Evolutionary conservation across 2,797 vertebrate genomes (phyloP).

Genomic region (Lagocephalus sceleratus): DNA sequence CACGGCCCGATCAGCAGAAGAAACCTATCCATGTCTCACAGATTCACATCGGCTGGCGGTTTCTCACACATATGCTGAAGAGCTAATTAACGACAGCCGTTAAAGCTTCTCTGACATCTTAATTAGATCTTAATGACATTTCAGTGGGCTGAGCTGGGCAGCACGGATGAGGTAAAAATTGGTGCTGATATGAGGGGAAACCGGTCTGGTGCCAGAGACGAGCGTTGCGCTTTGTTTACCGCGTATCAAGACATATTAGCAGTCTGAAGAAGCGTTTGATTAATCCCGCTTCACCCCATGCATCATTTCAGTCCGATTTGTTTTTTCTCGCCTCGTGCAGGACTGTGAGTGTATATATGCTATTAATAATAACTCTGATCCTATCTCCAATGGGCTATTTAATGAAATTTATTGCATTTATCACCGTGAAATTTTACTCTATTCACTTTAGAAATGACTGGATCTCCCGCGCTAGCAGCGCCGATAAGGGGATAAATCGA

Average conservation of each 20-base stretch:
- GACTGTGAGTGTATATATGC: slow-evolving; percentile 16
- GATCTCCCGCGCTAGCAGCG: slow-evolving; percentile 27
- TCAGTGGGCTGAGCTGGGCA: slow-evolving; percentile 54
- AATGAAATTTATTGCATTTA: slow-evolving; percentile 64
- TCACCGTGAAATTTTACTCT: slow-evolving; percentile 53
- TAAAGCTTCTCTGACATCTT: slow-evolving; percentile 75
- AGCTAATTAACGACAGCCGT: slow-evolving; percentile 72
- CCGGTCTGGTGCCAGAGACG: slow-evolving; percentile 9
- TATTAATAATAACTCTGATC: slow-evolving; percentile 54
- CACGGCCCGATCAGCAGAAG: slow-evolving; percentile 5
- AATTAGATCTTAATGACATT: slow-evolving; percentile 84
- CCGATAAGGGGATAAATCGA: slow-evolving; percentile 51
- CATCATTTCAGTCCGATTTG: neutral
- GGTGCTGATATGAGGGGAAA: slow-evolving; percentile 22
- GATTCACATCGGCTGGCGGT: slow-evolving; percentile 47
- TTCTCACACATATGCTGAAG: slow-evolving; percentile 64
- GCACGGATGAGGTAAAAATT: slow-evolving; percentile 39
- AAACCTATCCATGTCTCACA: slow-evolving; percentile 30
- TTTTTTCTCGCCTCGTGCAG: neutral
- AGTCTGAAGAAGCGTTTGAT: slow-evolving; percentile 30
- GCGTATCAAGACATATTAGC: slow-evolving; percentile 10
- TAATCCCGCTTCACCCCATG: slow-evolving; percentile 15
- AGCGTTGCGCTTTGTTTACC: neutral
- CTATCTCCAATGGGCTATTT: slow-evolving; percentile 43
- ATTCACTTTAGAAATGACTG: slow-evolving; percentile 45